Evolutionary conservation across 2,888 invertebrate species (phyloP), one percentile per base, ranked within the genome.

Genomic region (Julus scandinavius): DNA sequence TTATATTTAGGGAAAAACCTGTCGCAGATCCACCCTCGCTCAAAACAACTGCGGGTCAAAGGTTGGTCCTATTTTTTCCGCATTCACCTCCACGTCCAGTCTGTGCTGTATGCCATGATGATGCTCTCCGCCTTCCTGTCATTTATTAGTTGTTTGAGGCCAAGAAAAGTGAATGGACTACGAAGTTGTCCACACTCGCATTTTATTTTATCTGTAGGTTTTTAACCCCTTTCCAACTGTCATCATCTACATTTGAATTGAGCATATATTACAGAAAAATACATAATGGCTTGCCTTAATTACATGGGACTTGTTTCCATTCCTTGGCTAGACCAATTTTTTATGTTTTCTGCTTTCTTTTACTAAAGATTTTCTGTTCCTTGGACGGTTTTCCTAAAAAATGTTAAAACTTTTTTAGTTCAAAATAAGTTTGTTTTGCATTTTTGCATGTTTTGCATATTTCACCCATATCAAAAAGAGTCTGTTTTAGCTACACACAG

Each of bases 181-280:
- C 54, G 49, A 1, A 13, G 9, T 9, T 54, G 2, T 13, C 9
- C 13, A 13, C 54, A 54, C 5, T 54, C 3, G 54, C 15, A 15
- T 54, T 54, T 54, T 58, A n/a, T 58, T 11, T 58, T 58, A n/a
- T n/a, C 58, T 58, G 58, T 6, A 15, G 58, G 58, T n/a, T 58
- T 58, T 58, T 58, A 58, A 58, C 58, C 58, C 58, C 58, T 58
- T 58, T 58, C 11, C n/a, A n/a, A 58, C 58, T 58, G 58, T 58
- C 58, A 17, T 58, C n/a, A n/a, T 58, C 17, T 2, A 2, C 58
- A 58, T 58, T 58, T 58, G 58, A 58, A 58, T 58, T 58, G 58
- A 17, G 58, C 58, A 58, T 58, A 58, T 58, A 58, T 58, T 58
- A 11, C 11, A n/a, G 58, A 58, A 58, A n/a, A 58, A 58, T 58